Evolutionary conservation across 2,797 vertebrate genomes (phyloP).

Genomic region (Sebastes itinus): DNA sequence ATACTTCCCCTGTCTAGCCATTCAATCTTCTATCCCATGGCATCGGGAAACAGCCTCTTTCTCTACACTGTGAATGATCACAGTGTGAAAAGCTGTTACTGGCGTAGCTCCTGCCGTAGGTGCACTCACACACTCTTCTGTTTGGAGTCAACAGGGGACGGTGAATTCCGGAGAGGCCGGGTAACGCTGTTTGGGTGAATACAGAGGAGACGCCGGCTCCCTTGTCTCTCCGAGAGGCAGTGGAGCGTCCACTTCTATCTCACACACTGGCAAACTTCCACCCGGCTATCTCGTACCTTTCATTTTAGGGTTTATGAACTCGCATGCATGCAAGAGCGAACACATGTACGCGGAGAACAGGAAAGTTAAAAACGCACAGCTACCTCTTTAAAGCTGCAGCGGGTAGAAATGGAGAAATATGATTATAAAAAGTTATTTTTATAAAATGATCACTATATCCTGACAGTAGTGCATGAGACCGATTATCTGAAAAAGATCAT

Average conservation of each 20-base stretch:
- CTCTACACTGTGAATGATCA: conserved; percentile 18
- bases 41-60: neutral
- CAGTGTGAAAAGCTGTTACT: conserved; percentile 29
- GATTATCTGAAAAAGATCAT: too few species aligned
- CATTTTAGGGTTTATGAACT: conserved; percentile 74
- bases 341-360: conserved; percentile 50
- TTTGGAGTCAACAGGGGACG: conserved; percentile 55
- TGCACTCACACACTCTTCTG: conserved; percentile 15
- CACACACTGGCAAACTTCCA: conserved; percentile 62
- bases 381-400: too few species aligned
- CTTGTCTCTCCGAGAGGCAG: conserved; percentile 66
- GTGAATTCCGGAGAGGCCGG: conserved; percentile 43
- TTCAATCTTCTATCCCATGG: neutral
- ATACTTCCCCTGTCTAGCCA: neutral
- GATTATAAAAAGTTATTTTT: too few species aligned
- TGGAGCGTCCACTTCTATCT: conserved; percentile 71
- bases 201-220: conserved; percentile 50
- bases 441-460: too few species aligned
- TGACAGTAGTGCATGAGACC: too few species aligned
- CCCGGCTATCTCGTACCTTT: conserved; percentile 71
- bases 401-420: too few species aligned
- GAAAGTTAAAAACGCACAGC: conserved; percentile 51
- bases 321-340: conserved; percentile 66
- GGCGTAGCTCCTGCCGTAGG: neutral
- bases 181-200: conserved; percentile 49